Percentiles rank a stretch among this genome's conserved stretches.
Evolutionary conservation across 2,797 vertebrate species (phyloP).

Genomic region (Neostethus bicornis): DNA sequence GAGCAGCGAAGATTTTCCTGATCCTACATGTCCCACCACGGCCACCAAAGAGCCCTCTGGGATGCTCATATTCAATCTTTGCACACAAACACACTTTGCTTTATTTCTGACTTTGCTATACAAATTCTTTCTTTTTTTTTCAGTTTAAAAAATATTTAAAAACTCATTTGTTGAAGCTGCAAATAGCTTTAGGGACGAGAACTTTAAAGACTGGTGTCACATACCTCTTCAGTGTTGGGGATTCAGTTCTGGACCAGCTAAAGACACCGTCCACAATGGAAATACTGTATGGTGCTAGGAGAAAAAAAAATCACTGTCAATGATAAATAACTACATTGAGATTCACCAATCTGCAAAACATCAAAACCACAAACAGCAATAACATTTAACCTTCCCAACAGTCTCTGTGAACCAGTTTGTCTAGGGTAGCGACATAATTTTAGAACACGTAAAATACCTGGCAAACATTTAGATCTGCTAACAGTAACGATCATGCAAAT

Average conservation of each 20-base stretch:
- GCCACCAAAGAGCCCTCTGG: conserved; percentile 91
- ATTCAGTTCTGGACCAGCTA: conserved; percentile 88
- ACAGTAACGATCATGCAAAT: no score
- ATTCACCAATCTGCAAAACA: neutral
- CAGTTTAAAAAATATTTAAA: no score
- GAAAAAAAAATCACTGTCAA: neutral
- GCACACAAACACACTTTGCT: conserved; percentile 29
- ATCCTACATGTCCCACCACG: conserved; percentile 94
- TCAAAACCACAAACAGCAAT: neutral
- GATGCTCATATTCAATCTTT: conserved; percentile 85
- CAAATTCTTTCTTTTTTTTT: no score
- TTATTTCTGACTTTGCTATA: no score
- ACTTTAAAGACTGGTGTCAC: neutral
- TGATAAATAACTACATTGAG: no score
- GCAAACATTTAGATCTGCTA: no score
- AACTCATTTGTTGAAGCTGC: no score
- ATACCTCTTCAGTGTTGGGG: conserved; percentile 83
- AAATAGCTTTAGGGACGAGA: no score
- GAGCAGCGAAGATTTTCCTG: conserved; percentile 93
- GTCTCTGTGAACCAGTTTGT: no score
- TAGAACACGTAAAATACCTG: no score
- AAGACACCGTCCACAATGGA: conserved; percentile 86
- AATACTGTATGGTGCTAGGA: conserved; percentile 82
- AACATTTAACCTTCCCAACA: no score
- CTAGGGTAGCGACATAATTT: no score